phyloP scores from a whole-genome alignment of 2,113 vertebrate genomes.

The Cercopithecus mona region DNA sequence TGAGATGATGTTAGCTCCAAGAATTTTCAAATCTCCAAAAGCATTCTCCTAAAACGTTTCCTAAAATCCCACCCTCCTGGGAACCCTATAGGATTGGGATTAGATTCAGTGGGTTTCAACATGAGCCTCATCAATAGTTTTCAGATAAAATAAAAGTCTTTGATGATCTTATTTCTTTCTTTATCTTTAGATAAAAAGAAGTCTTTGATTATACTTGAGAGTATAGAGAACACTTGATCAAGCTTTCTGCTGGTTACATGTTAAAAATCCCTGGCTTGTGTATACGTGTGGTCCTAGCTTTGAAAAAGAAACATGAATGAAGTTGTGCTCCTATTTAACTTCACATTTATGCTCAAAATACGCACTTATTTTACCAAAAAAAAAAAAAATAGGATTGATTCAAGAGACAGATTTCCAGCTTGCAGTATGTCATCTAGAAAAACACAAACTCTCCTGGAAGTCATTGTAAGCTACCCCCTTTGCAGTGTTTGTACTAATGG shows the following conservation, averaged over 20 bases:
- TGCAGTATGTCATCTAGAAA: slow-evolving; percentile 72
- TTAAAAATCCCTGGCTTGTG: slow-evolving; percentile 56
- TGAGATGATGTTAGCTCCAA: not conserved
- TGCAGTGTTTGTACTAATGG: slow-evolving; percentile 70
- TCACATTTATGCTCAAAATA: slow-evolving; percentile 52
- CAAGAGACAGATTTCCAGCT: slow-evolving; percentile 76
- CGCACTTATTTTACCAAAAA: slow-evolving; percentile 35
- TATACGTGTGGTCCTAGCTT: slow-evolving; percentile 13
- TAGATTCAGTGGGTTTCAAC: not conserved
- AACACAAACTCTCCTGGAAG: slow-evolving; percentile 76
- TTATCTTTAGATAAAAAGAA: not conserved
- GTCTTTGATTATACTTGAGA: not conserved
- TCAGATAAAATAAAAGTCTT: not conserved
- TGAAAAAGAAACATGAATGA: slow-evolving; percentile 52
- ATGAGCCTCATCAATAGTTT: not conserved
- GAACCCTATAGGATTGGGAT: not conserved
- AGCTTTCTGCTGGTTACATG: not conserved
- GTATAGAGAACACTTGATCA: not conserved
- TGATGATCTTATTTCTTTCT: not conserved
- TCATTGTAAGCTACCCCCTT: slow-evolving; percentile 60
- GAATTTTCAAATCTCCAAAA: not conserved
- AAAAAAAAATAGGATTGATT: slow-evolving; percentile 66
- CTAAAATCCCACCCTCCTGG: not conserved
- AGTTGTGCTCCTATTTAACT: slow-evolving; percentile 56
- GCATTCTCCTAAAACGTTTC: not conserved